Percentiles rank a stretch among this genome's conserved stretches.
Evolutionary conservation across 2,797 vertebrate genomes (phyloP).

Genomic region (Gobionotothen gibberifrons): DNA sequence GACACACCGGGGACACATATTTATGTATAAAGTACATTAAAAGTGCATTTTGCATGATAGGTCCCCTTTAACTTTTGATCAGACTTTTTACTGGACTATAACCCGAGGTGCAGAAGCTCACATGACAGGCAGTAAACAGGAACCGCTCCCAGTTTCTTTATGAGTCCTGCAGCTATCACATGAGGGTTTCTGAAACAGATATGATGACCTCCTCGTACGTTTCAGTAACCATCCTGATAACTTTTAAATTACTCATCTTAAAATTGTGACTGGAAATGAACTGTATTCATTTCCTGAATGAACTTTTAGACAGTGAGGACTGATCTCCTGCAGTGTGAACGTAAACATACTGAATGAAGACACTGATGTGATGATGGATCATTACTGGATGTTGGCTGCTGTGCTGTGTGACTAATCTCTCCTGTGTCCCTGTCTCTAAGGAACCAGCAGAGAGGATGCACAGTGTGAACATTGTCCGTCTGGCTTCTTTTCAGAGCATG

Average conservation of each 20-base stretch:
- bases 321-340: conserved; percentile 2
- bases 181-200: neutral
- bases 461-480: conserved; percentile 56
- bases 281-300: too few relatives aligned
- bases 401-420: neutral
- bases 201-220: neutral
- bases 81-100: too few relatives aligned
- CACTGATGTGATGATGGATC: neutral
- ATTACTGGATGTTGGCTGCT: neutral
- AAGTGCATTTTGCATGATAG: too few relatives aligned
- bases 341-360: neutral
- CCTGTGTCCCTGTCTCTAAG: conserved; percentile 29
- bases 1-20: too few relatives aligned
- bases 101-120: neutral
- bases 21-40: too few relatives aligned
- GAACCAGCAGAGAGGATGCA: conserved; percentile 55
- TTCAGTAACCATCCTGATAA: neutral
- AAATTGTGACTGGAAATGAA: too few relatives aligned
- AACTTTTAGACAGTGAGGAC: neutral
- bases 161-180: too few relatives aligned
- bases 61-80: too few relatives aligned
- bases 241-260: neutral
- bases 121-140: too few relatives aligned
- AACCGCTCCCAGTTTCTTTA: too few relatives aligned
- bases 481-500: conserved; percentile 54